These are phyloP conservation scores for Zaprionus taronus DNA, from an alignment of 1,140 invertebrate species.

Conservation along the genomic window DNA sequence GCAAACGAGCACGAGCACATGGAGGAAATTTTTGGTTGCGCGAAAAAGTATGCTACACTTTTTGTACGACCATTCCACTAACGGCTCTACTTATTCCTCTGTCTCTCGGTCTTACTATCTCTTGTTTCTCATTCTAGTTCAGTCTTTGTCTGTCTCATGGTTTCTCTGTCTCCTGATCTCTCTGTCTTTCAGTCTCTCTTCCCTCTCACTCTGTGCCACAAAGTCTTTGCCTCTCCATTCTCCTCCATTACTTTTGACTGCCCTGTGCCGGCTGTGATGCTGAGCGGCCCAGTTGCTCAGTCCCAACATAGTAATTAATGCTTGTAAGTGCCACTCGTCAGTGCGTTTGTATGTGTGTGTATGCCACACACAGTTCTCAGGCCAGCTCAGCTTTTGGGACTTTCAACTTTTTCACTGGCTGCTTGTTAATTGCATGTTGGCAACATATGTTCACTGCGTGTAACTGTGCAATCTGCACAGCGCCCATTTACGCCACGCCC, in stretches of 20 bases:
- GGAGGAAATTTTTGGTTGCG: slow-evolving; percentile 32
- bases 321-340: slow-evolving; percentile 64
- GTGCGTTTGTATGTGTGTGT: slow-evolving; percentile 20
- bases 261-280: not conserved
- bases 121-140: slow-evolving; percentile 2
- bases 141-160: not conserved
- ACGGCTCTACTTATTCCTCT: not conserved
- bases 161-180: not conserved
- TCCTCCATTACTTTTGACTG: not conserved
- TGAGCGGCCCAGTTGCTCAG: slow-evolving; percentile 58
- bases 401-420: slow-evolving; percentile 38
- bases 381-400: slow-evolving; percentile 22
- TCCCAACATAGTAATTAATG: slow-evolving; percentile 72
- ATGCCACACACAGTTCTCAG: slow-evolving; percentile 42
- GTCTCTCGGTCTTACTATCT: slow-evolving; percentile 11
- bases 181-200: not conserved
- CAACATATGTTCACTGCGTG: slow-evolving; percentile 62
- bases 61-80: slow-evolving; percentile 45
- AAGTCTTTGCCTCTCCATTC: not conserved
- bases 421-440: slow-evolving; percentile 72
- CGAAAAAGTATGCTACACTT: slow-evolving; percentile 70
- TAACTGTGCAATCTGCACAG: slow-evolving; percentile 42
- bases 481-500: not conserved
- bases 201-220: not conserved
- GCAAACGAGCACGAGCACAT: slow-evolving; percentile 12